Conservation (phyloP, 2,113 vertebrate genomes). For the Arothron firmamentum region DNA sequence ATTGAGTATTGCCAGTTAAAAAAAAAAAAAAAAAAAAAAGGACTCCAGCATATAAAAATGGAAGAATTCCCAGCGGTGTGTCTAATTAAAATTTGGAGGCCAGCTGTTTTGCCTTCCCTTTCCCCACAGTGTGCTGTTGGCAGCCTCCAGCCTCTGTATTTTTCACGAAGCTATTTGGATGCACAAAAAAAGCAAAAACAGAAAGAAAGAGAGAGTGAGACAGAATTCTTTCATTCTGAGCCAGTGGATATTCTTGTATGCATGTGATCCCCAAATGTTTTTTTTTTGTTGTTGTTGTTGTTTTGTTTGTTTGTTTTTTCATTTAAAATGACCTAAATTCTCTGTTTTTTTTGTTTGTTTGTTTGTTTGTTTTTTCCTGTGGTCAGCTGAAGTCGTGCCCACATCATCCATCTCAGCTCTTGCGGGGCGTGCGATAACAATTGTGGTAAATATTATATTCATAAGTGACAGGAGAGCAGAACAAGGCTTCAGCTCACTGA, state of each 20-base stretch:
- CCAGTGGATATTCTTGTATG: slow-evolving; percentile 63
- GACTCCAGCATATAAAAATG: slow-evolving; percentile 55
- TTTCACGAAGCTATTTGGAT: slow-evolving; percentile 72
- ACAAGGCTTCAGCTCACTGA: slow-evolving; percentile 6
- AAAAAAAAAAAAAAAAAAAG: slow-evolving; percentile 28
- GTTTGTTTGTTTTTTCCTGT: slow-evolving; percentile 26
- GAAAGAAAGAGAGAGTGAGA: neutral
- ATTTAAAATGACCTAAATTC: slow-evolving; percentile 16
- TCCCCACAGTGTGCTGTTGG: slow-evolving; percentile 67
- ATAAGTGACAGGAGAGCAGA: slow-evolving; percentile 13
- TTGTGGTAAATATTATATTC: slow-evolving; percentile 10
- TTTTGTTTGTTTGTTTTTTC: slow-evolving; percentile 22
- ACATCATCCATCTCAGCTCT: slow-evolving; percentile 8
- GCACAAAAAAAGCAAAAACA: slow-evolving; percentile 71
- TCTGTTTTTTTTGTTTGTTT: slow-evolving; percentile 5
- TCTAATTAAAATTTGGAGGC: slow-evolving; percentile 76
- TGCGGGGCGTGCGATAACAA: slow-evolving; percentile 2
- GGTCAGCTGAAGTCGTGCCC: slow-evolving; percentile 16
- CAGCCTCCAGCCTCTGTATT: slow-evolving; percentile 56
- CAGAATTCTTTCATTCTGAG: slow-evolving; percentile 61
- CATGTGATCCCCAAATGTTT: slow-evolving; percentile 35
- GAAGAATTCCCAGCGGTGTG: slow-evolving; percentile 67
- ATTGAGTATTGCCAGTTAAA: slow-evolving; percentile 55
- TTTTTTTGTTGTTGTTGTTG: slow-evolving; percentile 16
- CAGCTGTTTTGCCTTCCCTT: slow-evolving; percentile 75